phyloP scores from a whole-genome alignment of 53 echinoderm and acorn worm genomes.

The Holothuria scabra region DNA sequence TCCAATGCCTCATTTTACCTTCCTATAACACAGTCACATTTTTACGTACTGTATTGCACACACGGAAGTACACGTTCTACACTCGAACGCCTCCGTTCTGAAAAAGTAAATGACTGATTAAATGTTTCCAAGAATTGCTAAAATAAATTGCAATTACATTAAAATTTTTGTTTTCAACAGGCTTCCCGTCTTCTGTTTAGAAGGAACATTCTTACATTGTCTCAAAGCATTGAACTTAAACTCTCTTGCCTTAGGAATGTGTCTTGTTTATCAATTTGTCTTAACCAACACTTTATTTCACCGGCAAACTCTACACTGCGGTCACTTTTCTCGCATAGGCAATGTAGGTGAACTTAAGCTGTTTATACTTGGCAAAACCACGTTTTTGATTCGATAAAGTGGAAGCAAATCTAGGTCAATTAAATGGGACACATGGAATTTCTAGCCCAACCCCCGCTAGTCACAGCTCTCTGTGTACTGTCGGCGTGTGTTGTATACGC shows the following conservation, averaged over 20 bases:
- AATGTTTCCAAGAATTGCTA: no score
- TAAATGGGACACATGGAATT: slow-evolving; percentile 39
- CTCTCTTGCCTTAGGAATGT: background rate
- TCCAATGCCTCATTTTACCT: no score
- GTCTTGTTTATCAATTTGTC: slow-evolving; percentile 28
- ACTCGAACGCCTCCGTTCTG: no score
- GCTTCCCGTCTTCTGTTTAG: no score
- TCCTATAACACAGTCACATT: no score
- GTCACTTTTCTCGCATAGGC: slow-evolving; percentile 1
- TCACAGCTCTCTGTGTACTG: background rate
- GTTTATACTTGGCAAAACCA: slow-evolving; percentile 9
- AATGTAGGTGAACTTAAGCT: slow-evolving; percentile 36
- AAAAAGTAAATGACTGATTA: no score
- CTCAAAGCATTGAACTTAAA: no score
- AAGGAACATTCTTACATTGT: no score
- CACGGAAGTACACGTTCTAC: no score
- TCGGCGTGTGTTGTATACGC: slow-evolving; percentile 11
- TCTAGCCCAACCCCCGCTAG: slow-evolving; percentile 26
- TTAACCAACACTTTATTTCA: slow-evolving; percentile 13
- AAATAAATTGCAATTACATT: no score
- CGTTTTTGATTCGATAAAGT: slow-evolving; percentile 36
- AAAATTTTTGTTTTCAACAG: no score
- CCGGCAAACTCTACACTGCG: slow-evolving; percentile 18
- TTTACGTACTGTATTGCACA: no score
- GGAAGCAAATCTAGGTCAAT: slow-evolving; percentile 28